Percentiles rank a stretch among this genome's conserved stretches.
phyloP scores from a whole-genome alignment of 2,888 invertebrate genomes.

The Quadroppia sp. region DNA sequence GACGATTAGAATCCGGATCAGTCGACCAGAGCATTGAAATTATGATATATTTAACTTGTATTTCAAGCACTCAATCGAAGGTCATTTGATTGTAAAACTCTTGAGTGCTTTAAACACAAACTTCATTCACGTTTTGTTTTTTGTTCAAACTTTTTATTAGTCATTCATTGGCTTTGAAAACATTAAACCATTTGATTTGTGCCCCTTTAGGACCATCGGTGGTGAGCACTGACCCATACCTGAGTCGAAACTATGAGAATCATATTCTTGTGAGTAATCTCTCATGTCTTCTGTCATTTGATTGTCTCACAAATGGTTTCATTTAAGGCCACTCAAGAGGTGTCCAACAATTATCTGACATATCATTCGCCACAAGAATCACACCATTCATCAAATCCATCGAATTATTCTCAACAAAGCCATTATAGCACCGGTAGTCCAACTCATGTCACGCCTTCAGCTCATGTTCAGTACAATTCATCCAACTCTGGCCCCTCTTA shows the following conservation, averaged over 20 bases:
- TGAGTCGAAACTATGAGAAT: constrained; percentile 10
- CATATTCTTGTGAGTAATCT: constrained; percentile 14
- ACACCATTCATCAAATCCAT: background rate
- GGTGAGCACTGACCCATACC: constrained; percentile 24
- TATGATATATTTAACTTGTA: too few relatives aligned
- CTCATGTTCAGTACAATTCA: constrained; percentile 29
- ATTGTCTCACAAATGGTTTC: background rate
- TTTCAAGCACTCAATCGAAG: too few relatives aligned
- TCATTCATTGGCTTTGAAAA: constrained; percentile 5
- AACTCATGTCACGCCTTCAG: constrained; percentile 1
- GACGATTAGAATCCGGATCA: too few relatives aligned
- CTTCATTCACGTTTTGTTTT: background rate
- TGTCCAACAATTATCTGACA: constrained; percentile 33
- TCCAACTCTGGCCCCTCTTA: constrained; percentile 18
- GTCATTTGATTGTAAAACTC: too few relatives aligned
- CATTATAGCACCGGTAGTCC: constrained; percentile 23
- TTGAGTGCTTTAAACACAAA: background rate
- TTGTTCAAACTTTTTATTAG: background rate
- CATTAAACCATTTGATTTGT: background rate
- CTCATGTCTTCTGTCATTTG: background rate
- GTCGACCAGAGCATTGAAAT: too few relatives aligned
- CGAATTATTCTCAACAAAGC: constrained; percentile 18
- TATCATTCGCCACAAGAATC: constrained; percentile 14
- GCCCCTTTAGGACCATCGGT: constrained; percentile 12
- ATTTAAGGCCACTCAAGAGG: background rate